Base-by-base conservation (phyloP, 2,113 vertebrate species). In the Amia ocellicauda region DNA sequence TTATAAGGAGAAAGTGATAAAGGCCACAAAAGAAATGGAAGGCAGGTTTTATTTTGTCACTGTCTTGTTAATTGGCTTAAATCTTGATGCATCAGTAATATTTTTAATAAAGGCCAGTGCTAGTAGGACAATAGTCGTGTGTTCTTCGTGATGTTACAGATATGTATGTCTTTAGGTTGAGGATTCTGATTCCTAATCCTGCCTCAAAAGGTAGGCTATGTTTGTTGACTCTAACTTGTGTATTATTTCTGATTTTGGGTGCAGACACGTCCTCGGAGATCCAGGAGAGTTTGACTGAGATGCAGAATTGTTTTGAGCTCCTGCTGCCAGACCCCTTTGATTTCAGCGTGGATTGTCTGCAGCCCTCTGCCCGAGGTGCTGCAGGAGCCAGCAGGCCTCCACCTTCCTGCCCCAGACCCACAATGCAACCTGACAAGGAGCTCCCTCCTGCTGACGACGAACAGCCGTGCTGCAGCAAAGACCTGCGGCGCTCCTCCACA, bases 381-480 rank as follows among this genome's bases (percentile, higher is more conserved):
- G 2, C 3, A 29, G 60, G 23, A 55, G 41, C 23, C 1, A 67
- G 19, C 27, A 8, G 45, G 53, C 24, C 56, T 8, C 29, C 26
- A 2, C 3, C 42, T 43, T 45, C 11, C 11, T 1, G 10, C 14
- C 4, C 16, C 4, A 16, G 16, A 2, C 45, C 10, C 1, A 4
- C 4, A 1, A 42, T 7, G 45, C 16, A 19, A 26, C 19, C 28
- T 50, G 36, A 42, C 22, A 36, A 22, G 8, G 20, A 7, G 16
- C 26, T 7, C 23, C 19, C 5, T 20, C 24, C 2, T 3, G 14
- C 19, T 54, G 84, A 75, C 1, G 83, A 86, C 7, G 90, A 93
- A 1, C 83, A 86, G 67, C 94, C 95, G 0, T 95, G 93, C 74
- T 96, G 95, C 75, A 98, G 95, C 83, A 93, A 83, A 77, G 83